Base-by-base conservation (phyloP, 2,113 vertebrate genomes). In the Zosterops hypoxanthus region DNA sequence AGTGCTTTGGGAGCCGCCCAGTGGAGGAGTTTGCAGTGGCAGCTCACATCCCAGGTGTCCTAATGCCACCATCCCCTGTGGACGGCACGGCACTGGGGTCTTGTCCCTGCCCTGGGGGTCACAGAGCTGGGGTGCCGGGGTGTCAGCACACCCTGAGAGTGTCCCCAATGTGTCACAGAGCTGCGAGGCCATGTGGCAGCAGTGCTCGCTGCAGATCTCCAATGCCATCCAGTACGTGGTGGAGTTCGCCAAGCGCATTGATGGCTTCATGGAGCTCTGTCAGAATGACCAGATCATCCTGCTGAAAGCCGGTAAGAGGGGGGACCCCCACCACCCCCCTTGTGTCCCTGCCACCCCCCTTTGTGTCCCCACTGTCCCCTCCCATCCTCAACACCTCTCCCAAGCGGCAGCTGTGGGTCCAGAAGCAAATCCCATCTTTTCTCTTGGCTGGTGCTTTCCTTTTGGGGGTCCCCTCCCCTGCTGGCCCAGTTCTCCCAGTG, bases 211-310 rank as follows among this genome's bases (percentile, higher is more conserved):
- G 91, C 99, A 99, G 94, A 97, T 99, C 96, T 99, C 99, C 94
- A 99, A 98, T 7, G 98, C 99, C 96, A 98, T 99, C 97, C 99
- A 99, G 98, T 99, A 99, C 59, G 98, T 99, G 91, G 99, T 99
- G 76, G 99, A 99, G 97, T 99, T 99, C 6, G 99, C 99, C 97
- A 99, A 99, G 95, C 98, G 98, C 88, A 98, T 99, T 88, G 93
- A 98, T 7, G 99, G 99, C 95, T 99, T 99, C 98, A 98, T 99
- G 99, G 99, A 99, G 92, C 98, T 99, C 86, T 98, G 98, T 97
- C 99, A 99, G 97, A 99, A 99, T 0, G 99, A 99, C 97, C 99
- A 99, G 96, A 99, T 99, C 88, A 98, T 99, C 89, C 99, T 99
- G 63, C 98, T 99, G 87, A 99, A 99, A 99, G 98, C 99, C 97